phyloP scores from a whole-genome alignment of 1,140 invertebrate species.

The Penaeus vannamei region DNA sequence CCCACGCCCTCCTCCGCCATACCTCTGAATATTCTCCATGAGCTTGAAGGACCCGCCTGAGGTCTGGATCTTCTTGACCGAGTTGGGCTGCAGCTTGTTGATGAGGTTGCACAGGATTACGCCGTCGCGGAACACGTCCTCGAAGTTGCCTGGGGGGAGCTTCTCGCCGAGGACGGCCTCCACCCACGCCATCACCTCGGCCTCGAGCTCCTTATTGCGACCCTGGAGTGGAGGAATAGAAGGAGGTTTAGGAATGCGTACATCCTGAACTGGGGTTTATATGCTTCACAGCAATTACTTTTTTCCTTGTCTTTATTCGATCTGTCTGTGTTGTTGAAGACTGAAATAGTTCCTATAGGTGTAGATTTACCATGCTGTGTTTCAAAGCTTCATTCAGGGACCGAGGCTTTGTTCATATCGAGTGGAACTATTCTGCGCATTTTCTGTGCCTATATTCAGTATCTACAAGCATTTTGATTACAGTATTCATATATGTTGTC shows the following conservation, averaged over 20 bases:
- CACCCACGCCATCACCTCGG: constrained; percentile 93
- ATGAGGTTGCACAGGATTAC: constrained; percentile 93
- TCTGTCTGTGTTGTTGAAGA: neutral
- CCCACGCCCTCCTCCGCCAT: constrained; percentile 38
- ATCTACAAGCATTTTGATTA: too few relatives aligned
- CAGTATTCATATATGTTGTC: too few relatives aligned
- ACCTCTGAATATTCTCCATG: constrained; percentile 98
- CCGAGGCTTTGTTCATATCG: too few relatives aligned
- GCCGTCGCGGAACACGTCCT: constrained; percentile 94
- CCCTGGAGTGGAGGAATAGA: constrained; percentile 74
- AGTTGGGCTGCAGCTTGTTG: constrained; percentile 95
- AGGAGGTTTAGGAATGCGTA: neutral
- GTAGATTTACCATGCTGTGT: neutral
- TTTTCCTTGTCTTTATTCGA: neutral
- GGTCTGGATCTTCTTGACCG: constrained; percentile 95
- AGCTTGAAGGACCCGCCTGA: constrained; percentile 97
- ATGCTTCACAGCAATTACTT: neutral
- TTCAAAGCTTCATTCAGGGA: too few relatives aligned
- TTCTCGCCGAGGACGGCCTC: constrained; percentile 88
- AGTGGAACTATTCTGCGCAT: too few relatives aligned
- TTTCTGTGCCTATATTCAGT: too few relatives aligned
- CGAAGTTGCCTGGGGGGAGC: constrained; percentile 85
- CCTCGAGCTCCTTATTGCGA: constrained; percentile 92
- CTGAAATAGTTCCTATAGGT: too few relatives aligned
- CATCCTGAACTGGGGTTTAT: neutral